Conservation (phyloP, 2,113 vertebrate species). For the Syrmaticus mikado region DNA sequence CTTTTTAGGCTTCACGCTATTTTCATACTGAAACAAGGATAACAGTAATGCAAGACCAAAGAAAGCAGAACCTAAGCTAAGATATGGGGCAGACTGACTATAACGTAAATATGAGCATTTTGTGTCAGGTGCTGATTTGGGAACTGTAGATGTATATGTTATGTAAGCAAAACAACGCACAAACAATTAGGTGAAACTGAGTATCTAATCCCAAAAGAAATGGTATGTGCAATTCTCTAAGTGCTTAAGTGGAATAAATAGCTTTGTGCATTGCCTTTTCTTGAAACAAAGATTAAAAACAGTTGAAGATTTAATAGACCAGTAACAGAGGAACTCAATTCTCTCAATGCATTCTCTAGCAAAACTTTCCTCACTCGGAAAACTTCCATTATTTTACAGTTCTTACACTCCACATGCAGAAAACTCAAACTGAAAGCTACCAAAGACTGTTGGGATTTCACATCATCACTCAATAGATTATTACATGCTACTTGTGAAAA, state of each 20-base stretch:
- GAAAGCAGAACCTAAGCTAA: neutral
- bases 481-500: neutral
- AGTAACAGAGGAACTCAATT: neutral
- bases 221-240: neutral
- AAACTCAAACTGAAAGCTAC: neutral
- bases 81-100: neutral
- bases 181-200: neutral
- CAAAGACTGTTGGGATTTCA: neutral
- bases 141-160: neutral
- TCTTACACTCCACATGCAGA: neutral
- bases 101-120: neutral
- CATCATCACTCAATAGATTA: neutral
- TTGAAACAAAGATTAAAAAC: neutral
- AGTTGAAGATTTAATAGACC: neutral
- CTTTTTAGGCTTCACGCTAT: neutral
- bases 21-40: neutral
- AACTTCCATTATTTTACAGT: neutral
- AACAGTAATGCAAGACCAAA: neutral
- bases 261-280: neutral
- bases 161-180: neutral
- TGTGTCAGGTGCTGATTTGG: neutral
- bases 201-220: neutral
- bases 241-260: neutral
- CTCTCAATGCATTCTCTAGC: neutral
- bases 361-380: neutral